Percentiles rank a stretch among this genome's conserved stretches.
Conservation (phyloP, 2,797 vertebrate genomes). For the Meda fulgida region DNA sequence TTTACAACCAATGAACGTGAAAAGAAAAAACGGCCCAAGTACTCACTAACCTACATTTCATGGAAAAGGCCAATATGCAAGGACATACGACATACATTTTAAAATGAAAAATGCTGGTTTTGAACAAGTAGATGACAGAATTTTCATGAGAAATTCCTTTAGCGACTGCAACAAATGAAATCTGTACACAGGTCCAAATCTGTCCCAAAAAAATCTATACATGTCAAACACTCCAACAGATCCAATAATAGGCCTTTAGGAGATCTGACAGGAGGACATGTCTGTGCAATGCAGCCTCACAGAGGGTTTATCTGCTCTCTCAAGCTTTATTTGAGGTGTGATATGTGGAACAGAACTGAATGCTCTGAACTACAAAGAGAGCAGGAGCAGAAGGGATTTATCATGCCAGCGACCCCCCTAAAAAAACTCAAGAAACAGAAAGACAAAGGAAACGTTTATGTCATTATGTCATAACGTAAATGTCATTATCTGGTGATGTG, state of each 20-base stretch:
- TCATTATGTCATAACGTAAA: too few species aligned
- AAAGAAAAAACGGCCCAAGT: background rate
- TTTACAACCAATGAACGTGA: background rate
- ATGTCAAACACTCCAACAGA: background rate
- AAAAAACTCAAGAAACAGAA: background rate
- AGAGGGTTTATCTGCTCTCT: constrained; percentile 29
- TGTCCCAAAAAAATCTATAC: background rate
- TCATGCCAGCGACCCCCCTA: background rate
- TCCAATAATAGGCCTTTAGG: background rate
- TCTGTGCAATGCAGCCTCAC: constrained; percentile 12
- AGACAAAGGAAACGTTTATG: background rate
- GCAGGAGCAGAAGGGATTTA: constrained; percentile 14
- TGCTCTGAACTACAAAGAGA: constrained; percentile 31
- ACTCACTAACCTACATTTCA: background rate
- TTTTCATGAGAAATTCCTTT: background rate
- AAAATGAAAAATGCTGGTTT: too few species aligned
- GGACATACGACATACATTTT: background rate
- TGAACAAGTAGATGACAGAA: background rate
- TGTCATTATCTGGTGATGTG: background rate
- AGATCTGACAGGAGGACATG: constrained; percentile 4
- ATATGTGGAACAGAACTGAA: constrained; percentile 36
- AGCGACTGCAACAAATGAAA: background rate
- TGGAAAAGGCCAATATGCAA: background rate
- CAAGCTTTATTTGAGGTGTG: constrained; percentile 36
- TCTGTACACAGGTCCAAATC: background rate